A percentile compares a stretch with the other conserved stretches of the same genome.
These are phyloP conservation scores for Sweltsa coloradensis DNA, from an alignment of 1,140 invertebrate genomes.

Conservation along the genomic window DNA sequence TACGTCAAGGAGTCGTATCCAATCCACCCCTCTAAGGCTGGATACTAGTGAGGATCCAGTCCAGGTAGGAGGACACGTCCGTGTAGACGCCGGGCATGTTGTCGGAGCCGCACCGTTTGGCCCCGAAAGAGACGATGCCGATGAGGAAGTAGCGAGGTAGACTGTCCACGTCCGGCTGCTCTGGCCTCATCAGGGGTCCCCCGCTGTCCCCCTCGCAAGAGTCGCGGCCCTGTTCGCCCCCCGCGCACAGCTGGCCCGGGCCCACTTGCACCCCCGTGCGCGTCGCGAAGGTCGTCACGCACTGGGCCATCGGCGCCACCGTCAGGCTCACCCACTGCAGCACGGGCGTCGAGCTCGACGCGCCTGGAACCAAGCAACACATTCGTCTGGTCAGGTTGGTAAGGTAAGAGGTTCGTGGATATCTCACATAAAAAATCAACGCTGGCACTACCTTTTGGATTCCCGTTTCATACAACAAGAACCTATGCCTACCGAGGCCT, in stretches of 20 bases:
- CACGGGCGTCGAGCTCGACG: neutral
- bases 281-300: neutral
- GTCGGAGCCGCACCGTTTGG: slow-evolving; percentile 36
- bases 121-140: slow-evolving; percentile 55
- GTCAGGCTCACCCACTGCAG: slow-evolving; percentile 7
- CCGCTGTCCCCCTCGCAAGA: slow-evolving; percentile 52
- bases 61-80: slow-evolving; percentile 32
- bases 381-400: too few relatives aligned
- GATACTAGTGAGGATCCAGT: slow-evolving; percentile 44
- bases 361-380: neutral
- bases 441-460: too few relatives aligned
- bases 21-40: too few relatives aligned
- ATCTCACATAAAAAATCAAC: too few relatives aligned
- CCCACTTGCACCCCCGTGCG: neutral
- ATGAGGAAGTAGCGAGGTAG: slow-evolving; percentile 37
- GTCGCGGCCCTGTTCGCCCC: slow-evolving; percentile 35
- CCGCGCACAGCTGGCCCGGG: slow-evolving; percentile 23
- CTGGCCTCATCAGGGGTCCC: slow-evolving; percentile 46
- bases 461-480: too few relatives aligned
- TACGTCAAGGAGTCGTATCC: too few relatives aligned
- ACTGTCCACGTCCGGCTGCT: slow-evolving; percentile 19
- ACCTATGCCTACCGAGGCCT: too few relatives aligned
- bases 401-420: too few relatives aligned
- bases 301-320: neutral
- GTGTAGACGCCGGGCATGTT: slow-evolving; percentile 41